These are phyloP conservation scores for Cepphus grylle DNA, from an alignment of 2,113 vertebrate genomes.

Conservation along the genomic window DNA sequence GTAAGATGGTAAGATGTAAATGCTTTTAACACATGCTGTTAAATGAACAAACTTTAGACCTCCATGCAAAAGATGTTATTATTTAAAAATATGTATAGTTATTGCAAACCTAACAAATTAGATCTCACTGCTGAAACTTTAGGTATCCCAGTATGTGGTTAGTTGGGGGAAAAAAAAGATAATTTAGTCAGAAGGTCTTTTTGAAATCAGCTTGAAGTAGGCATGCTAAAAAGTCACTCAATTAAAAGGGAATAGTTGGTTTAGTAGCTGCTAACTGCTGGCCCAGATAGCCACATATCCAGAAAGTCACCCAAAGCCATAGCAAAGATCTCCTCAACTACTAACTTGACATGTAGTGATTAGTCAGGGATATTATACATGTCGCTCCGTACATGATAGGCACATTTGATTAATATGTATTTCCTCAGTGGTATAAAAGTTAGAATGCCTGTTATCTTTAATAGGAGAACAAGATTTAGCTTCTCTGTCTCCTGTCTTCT, in stretches of 20 bases:
- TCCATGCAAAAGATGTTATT: not conserved
- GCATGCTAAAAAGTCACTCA: not conserved
- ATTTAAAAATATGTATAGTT: not conserved
- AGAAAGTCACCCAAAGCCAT: not conserved
- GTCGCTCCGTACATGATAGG: not conserved
- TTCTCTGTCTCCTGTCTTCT: constrained; percentile 31
- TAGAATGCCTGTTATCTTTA: constrained; percentile 49
- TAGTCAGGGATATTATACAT: not conserved
- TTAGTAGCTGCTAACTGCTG: not conserved
- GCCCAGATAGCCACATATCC: not conserved
- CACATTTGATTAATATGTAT: constrained; percentile 30
- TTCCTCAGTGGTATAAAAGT: not conserved
- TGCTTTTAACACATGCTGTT: not conserved
- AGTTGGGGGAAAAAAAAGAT: not conserved
- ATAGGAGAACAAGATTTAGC: constrained; percentile 30
- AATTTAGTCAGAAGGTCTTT: not conserved
- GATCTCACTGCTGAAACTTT: not conserved
- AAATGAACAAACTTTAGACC: not conserved
- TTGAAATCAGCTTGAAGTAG: not conserved
- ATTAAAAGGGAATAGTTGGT: not conserved
- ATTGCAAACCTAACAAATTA: not conserved
- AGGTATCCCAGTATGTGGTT: not conserved
- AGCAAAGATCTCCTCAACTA: not conserved
- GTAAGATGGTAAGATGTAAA: not conserved
- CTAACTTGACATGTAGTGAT: not conserved